Conservation (phyloP, 2,113 vertebrate genomes). For the Athene cunicularia region DNA sequence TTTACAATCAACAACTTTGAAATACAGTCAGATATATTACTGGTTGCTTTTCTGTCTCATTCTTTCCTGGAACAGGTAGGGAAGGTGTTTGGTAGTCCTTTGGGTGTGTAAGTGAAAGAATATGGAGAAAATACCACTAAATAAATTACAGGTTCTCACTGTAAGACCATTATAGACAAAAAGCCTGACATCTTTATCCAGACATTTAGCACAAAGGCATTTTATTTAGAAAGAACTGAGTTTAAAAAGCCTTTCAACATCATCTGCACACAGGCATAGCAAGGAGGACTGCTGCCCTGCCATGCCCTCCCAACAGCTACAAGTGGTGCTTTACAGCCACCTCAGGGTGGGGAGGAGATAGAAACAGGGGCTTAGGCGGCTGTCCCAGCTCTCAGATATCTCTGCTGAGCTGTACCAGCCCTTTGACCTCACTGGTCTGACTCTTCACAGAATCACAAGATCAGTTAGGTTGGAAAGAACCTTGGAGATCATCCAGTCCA, state of each 20-base stretch:
- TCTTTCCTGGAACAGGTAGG: background rate
- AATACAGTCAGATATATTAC: conserved; percentile 64
- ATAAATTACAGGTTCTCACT: background rate
- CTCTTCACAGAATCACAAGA: background rate
- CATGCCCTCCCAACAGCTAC: accelerated
- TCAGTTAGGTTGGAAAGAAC: too few relatives aligned
- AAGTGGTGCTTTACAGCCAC: background rate
- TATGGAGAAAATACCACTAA: background rate
- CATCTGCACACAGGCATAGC: background rate
- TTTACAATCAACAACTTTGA: conserved; percentile 70
- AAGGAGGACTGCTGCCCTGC: background rate
- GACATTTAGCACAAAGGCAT: background rate
- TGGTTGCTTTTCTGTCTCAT: background rate
- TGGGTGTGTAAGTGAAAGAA: background rate
- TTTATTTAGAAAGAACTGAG: background rate
- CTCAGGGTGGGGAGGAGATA: background rate
- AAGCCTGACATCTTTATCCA: background rate
- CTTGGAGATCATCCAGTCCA: too few relatives aligned
- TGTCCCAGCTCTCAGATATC: background rate
- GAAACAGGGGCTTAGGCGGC: accelerated
- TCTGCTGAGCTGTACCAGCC: background rate
- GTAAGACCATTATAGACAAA: background rate
- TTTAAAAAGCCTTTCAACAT: background rate
- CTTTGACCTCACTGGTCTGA: background rate
- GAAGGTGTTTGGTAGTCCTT: background rate